These are phyloP conservation scores for Zygogramma bicolorata DNA, from an alignment of 2,888 invertebrate genomes.

Conservation along the genomic window DNA sequence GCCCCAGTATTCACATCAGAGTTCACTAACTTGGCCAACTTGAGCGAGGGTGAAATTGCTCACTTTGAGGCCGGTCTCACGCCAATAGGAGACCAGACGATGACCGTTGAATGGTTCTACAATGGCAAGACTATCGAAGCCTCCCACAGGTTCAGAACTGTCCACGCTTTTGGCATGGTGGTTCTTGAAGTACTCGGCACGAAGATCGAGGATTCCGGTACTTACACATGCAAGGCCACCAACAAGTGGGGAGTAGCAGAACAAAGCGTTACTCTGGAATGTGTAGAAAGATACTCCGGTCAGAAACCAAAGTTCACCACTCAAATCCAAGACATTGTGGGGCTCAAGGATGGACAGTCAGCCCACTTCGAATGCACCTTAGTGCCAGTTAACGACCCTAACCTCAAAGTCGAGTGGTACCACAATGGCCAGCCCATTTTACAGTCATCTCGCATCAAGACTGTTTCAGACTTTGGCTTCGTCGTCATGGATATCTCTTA, in stretches of 20 bases:
- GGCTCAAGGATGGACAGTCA: conserved; percentile 91
- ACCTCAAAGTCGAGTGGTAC: conserved; percentile 96
- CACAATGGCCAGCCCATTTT: conserved; percentile 92
- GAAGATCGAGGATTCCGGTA: conserved; percentile 92
- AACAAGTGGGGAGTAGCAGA: conserved; percentile 92
- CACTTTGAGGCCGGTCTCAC: conserved; percentile 97
- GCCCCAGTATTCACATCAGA: conserved; percentile 91
- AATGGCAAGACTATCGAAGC: conserved; percentile 91
- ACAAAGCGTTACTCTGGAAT: conserved; percentile 85
- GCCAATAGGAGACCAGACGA: conserved; percentile 93
- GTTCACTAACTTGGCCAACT: conserved; percentile 83
- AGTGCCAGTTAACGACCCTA: conserved; percentile 93
- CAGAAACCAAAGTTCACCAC: conserved; percentile 91
- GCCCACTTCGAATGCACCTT: conserved; percentile 96
- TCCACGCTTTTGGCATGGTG: conserved; percentile 98
- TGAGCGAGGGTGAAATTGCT: conserved; percentile 95
- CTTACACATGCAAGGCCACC: conserved; percentile 88
- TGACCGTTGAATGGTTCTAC: conserved; percentile 97
- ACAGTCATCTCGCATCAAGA: conserved; percentile 91
- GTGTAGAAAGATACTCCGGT: conserved; percentile 86
- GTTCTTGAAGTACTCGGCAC: conserved; percentile 96
- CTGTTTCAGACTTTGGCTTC: conserved; percentile 95
- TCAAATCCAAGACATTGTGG: conserved; percentile 85
- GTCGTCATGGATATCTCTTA: conserved; percentile 96
- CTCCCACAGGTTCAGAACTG: conserved; percentile 91